phyloP scores from a whole-genome alignment of 2,888 invertebrate genomes.

The Plagodis pulveraria region DNA sequence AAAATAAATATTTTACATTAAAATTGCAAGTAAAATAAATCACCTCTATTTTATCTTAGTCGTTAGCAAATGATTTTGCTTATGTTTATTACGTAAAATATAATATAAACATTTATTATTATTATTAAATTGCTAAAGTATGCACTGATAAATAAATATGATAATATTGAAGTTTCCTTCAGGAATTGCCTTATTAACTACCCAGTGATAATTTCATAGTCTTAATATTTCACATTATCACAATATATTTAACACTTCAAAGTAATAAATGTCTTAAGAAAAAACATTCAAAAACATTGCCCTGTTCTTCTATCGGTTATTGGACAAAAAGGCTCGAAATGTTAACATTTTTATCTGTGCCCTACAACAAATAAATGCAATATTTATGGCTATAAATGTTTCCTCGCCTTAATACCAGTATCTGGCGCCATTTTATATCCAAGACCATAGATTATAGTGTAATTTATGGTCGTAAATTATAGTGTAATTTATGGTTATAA shows the following conservation, averaged over 20 bases:
- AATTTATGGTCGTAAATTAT: no score
- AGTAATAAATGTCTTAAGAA: conserved; percentile 2
- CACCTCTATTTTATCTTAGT: no score
- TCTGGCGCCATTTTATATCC: no score
- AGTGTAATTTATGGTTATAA: no score
- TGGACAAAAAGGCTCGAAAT: neutral
- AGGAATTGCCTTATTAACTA: conserved; percentile 37
- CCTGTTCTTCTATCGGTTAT: no score
- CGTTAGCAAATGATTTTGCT: no score
- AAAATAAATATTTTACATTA: no score
- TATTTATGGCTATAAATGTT: neutral
- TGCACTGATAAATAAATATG: conserved; percentile 25
- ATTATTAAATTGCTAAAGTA: conserved; percentile 24
- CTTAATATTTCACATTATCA: conserved; percentile 30
- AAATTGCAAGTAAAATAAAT: no score
- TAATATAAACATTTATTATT: no score
- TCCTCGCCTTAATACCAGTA: no score
- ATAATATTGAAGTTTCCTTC: conserved; percentile 30
- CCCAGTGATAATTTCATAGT: conserved; percentile 36
- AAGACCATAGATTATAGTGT: no score
- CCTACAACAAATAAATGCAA: neutral
- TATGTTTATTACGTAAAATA: no score
- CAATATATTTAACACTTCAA: conserved; percentile 20
- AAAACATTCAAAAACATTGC: conserved; percentile 9
- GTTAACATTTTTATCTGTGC: conserved; percentile 2